These are phyloP conservation scores for Diarsia dahlii DNA, from an alignment of 2,888 invertebrate species.

Conservation along the genomic window DNA sequence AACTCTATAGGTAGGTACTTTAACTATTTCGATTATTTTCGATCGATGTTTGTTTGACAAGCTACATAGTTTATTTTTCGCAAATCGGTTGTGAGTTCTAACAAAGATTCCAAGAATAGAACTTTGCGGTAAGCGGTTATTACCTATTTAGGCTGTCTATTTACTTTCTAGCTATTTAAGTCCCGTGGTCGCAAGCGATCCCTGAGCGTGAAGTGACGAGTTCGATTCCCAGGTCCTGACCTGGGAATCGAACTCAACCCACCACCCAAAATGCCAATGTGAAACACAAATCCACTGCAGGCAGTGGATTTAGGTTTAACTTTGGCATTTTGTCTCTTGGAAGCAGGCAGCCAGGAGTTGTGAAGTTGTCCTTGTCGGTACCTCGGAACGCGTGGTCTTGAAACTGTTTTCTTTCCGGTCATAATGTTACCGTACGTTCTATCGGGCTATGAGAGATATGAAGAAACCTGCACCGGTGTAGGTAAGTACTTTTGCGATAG, in stretches of 20 bases:
- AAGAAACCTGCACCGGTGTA: not conserved
- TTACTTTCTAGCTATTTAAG: not conserved
- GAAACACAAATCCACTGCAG: no score
- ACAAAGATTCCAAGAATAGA: not conserved
- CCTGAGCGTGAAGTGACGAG: no score
- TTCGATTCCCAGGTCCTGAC: no score
- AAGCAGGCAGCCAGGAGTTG: not conserved
- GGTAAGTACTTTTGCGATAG: not conserved
- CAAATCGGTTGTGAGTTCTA: not conserved
- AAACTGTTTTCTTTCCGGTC: not conserved
- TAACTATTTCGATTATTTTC: no score
- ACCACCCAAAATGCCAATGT: no score
- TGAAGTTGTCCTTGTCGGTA: not conserved
- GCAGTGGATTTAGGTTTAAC: no score
- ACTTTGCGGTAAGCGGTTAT: no score
- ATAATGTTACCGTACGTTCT: not conserved
- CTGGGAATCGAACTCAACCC: no score
- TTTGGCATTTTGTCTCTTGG: not conserved
- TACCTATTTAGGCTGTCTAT: not conserved
- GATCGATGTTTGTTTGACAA: not conserved
- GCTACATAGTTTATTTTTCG: not conserved
- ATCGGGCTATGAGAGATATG: not conserved
- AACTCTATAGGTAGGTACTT: no score
- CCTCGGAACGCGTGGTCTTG: not conserved
- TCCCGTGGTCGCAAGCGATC: no score